These are phyloP conservation scores for Leptopilina drosophilae DNA, from an alignment of 2,888 invertebrate genomes.

Conservation along the genomic window DNA sequence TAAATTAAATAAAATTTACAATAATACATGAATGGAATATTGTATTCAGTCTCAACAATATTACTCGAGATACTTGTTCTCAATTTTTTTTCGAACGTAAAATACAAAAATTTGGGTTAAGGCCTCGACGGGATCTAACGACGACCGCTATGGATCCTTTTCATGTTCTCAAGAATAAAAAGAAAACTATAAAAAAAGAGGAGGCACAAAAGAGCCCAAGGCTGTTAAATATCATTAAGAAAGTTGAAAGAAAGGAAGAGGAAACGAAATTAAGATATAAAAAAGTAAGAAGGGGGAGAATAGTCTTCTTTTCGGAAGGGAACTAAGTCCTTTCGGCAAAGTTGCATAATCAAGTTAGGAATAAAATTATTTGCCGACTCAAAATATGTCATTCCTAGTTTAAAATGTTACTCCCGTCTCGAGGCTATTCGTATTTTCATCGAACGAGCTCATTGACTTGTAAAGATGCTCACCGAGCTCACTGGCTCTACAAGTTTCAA, in stretches of 20 bases:
- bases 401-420: conserved; percentile 24
- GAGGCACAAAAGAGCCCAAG: conserved; percentile 5
- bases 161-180: conserved; percentile 13
- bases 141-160: conserved; percentile 47
- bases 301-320: no score
- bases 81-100: conserved; percentile 61
- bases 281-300: neutral
- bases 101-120: conserved; percentile 67
- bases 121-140: conserved; percentile 56
- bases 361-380: neutral
- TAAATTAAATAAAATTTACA: no score
- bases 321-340: neutral
- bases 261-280: conserved; percentile 16
- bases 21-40: no score
- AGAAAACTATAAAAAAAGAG: neutral
- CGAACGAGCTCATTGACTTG: conserved; percentile 35
- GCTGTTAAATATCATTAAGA: conserved; percentile 24
- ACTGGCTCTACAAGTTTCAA: conserved; percentile 7
- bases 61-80: conserved; percentile 41
- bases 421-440: conserved; percentile 36
- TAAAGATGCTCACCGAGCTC: conserved; percentile 9
- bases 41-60: neutral
- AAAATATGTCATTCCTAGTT: conserved; percentile 18
- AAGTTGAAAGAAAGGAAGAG: conserved; percentile 33
- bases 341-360: neutral